These are phyloP conservation scores for Apamea crenata DNA, from an alignment of 2,888 invertebrate genomes.

Conservation along the genomic window DNA sequence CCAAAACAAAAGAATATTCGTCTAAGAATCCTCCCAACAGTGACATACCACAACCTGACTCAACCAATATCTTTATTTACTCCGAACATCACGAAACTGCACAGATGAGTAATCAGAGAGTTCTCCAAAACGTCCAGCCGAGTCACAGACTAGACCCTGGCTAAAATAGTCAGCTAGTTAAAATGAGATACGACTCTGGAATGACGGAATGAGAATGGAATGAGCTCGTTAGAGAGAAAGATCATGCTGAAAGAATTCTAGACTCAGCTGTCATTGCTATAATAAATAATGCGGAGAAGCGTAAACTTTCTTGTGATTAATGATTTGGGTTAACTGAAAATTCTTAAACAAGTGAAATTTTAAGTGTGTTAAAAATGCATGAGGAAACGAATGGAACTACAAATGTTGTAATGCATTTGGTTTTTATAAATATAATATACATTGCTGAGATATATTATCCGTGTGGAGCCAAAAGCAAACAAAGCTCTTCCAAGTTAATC, in stretches of 20 bases:
- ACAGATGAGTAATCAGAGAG: conserved; percentile 45
- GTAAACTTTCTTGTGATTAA: conserved; percentile 29
- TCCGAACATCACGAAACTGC: conserved; percentile 13
- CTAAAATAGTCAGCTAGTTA: conserved; percentile 52
- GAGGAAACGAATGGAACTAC: not conserved
- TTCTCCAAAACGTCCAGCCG: conserved; percentile 43
- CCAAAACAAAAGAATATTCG: not conserved
- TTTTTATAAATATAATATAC: not conserved
- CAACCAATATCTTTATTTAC: conserved; percentile 35
- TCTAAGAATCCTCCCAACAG: not conserved
- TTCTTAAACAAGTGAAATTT: not conserved
- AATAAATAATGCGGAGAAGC: conserved; percentile 43
- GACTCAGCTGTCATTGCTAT: conserved; percentile 44
- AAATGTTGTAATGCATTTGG: not conserved
- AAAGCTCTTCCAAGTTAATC: not conserved
- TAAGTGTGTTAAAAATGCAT: conserved; percentile 30
- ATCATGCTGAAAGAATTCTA: conserved; percentile 62
- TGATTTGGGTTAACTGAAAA: not conserved
- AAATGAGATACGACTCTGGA: conserved; percentile 54
- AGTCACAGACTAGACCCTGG: conserved; percentile 53
- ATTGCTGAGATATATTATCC: not conserved
- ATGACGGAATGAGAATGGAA: no score
- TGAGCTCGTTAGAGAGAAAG: conserved; percentile 49
- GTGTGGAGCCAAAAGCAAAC: not conserved
- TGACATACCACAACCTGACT: conserved; percentile 47